Evolutionary conservation across 2,888 invertebrate genomes (phyloP).

Genomic region (Torymus aiolomorphi): DNA sequence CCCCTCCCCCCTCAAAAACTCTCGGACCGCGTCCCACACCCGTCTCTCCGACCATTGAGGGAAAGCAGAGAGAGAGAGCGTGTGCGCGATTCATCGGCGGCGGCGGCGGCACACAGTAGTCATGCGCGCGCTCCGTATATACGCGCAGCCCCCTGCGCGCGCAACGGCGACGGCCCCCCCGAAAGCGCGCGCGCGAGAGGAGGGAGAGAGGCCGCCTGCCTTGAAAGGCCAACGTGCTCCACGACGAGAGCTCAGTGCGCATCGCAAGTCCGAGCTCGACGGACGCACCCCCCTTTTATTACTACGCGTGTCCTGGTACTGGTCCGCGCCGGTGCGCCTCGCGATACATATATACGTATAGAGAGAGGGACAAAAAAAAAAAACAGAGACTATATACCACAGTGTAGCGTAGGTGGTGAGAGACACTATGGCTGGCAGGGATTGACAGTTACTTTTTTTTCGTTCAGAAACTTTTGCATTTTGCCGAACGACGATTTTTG

Average conservation of each 20-base stretch:
- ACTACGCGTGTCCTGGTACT: not conserved
- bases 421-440: too few relatives aligned
- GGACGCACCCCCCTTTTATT: constrained; percentile 43
- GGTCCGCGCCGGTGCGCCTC: not conserved
- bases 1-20: not conserved
- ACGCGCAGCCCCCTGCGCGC: not conserved
- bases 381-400: too few relatives aligned
- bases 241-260: constrained; percentile 69
- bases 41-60: constrained; percentile 50
- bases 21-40: constrained; percentile 8
- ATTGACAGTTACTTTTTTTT: too few relatives aligned
- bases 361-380: too few relatives aligned
- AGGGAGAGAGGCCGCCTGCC: constrained; percentile 8
- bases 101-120: not conserved
- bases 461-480: too few relatives aligned
- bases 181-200: constrained; percentile 48
- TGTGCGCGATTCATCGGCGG: constrained; percentile 33
- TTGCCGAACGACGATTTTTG: too few relatives aligned
- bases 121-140: constrained; percentile 42
- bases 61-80: constrained; percentile 55
- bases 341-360: not conserved
- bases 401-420: too few relatives aligned
- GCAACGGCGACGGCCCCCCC: constrained; percentile 31
- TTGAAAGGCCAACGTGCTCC: constrained; percentile 45
- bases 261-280: constrained; percentile 69